Base-by-base conservation (phyloP, 2,113 vertebrate genomes). In the Protomyctophum bolini region DNA sequence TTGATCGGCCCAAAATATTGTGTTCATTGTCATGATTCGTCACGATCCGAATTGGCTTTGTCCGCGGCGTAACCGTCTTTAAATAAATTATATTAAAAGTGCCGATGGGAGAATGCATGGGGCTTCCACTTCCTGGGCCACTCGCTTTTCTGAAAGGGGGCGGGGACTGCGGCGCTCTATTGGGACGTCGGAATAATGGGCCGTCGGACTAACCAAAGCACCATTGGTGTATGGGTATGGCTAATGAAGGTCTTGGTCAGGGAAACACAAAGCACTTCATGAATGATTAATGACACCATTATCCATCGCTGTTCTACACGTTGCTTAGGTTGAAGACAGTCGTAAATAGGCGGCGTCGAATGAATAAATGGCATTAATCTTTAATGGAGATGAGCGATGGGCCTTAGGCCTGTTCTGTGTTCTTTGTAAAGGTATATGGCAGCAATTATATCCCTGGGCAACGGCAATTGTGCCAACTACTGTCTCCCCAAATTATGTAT, bases 321-420 rank as follows among this genome's bases (percentile, higher is more conserved):
- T 29, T 46, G 10, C 33, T 75, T 28, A 63, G 63, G 47, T 65
- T 28, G 15, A 58, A 60, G 15, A 52, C n/a, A 69, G 41, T 46
- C 54, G 49, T 58, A 55, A 65, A 74, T 2, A 47, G 45, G 10
- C 60, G 29, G 7, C 49, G 47, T 9, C 57, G 3, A 67, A 66
- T 15, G 58, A 68, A 59, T 51, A 57, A 81, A 75, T n/a, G 3
- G 46, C 2, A 33, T 41, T 50, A 64, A 74, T 74, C 4, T 77
- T 77, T 15, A 14, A 65, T 70, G 14, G 8, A 7, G 47, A 66
- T 21, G 50, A 64, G 59, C 46, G 7, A 55, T 54, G 12, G 7
- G 12, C 58, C 28, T 8, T 51, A 59, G 29, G 15, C 55, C 15
- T 66, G 47, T 11, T 7, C 14, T 45, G 29, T 65, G 6, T 55